Percentiles rank a stretch among this genome's conserved stretches.
phyloP scores from a whole-genome alignment of 2,888 invertebrate genomes.

The Eudasyphora cyanicolor region DNA sequence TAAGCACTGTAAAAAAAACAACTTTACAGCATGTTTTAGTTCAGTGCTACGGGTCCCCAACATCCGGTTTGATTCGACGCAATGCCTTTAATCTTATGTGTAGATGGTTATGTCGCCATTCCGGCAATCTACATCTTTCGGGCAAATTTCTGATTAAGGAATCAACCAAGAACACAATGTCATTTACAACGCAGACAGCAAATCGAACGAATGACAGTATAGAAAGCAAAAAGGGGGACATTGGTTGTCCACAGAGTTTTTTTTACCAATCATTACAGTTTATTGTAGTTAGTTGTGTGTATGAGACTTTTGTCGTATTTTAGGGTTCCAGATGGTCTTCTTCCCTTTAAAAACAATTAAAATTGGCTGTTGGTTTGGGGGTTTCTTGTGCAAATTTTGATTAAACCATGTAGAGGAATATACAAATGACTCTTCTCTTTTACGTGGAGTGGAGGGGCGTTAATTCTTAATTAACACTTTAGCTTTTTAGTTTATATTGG shows the following conservation, averaged over 20 bases:
- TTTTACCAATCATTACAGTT: constrained; percentile 3
- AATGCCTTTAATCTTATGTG: too few relatives aligned
- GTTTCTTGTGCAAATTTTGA: not conserved
- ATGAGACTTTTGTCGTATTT: too few relatives aligned
- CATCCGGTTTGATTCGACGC: constrained; percentile 62
- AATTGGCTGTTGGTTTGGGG: not conserved
- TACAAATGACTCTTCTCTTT: too few relatives aligned
- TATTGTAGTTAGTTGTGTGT: not conserved
- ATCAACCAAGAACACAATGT: not conserved
- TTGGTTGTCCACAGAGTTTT: not conserved
- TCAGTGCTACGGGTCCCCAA: too few relatives aligned
- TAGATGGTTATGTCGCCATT: too few relatives aligned
- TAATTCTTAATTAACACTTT: constrained; percentile 7
- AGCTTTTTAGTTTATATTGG: not conserved
- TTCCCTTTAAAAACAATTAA: not conserved
- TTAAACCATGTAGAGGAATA: too few relatives aligned
- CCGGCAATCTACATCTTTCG: not conserved
- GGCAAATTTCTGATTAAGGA: not conserved
- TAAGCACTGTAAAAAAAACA: too few relatives aligned
- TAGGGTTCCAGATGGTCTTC: not conserved
- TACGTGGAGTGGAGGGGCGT: not conserved
- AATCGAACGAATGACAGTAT: not conserved
- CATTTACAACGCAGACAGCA: not conserved
- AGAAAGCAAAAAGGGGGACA: not conserved
- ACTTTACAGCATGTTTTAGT: too few relatives aligned